Percentiles rank a stretch among this genome's conserved stretches.
These are phyloP conservation scores for Sinocyclocheilus rhinocerous DNA, from an alignment of 2,113 vertebrate genomes.

Conservation along the genomic window DNA sequence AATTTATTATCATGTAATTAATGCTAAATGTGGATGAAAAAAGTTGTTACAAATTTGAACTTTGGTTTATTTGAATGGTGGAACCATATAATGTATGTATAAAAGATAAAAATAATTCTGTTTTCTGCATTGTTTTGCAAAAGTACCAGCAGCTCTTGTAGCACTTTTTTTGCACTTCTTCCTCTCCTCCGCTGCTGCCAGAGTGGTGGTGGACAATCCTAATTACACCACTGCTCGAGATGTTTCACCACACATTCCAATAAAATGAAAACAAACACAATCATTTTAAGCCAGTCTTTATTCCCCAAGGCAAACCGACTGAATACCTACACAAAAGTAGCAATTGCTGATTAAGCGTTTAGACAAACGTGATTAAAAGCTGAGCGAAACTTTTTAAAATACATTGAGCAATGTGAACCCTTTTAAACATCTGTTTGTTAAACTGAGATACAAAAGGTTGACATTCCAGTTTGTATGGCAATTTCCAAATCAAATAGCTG, in stretches of 20 bases:
- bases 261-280: neutral
- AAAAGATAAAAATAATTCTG: no score
- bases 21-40: no score
- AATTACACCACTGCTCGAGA: no score
- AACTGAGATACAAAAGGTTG: neutral
- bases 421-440: neutral
- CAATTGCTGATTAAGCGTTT: neutral
- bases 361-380: neutral
- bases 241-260: neutral
- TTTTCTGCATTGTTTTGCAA: no score
- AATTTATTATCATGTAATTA: no score
- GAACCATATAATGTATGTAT: no score
- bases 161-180: no score
- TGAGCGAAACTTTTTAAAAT: neutral
- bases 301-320: neutral
- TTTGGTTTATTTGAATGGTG: no score
- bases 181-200: no score
- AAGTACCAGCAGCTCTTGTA: no score
- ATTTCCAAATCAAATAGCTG: neutral
- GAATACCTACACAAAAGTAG: neutral
- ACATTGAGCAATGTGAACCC: neutral
- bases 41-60: no score
- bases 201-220: no score
- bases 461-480: neutral
- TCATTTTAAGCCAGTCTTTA: neutral